A percentile compares a stretch with the other conserved stretches of the same genome.
phyloP scores from a whole-genome alignment of 1,140 invertebrate genomes.

The Drosophila obscura region DNA sequence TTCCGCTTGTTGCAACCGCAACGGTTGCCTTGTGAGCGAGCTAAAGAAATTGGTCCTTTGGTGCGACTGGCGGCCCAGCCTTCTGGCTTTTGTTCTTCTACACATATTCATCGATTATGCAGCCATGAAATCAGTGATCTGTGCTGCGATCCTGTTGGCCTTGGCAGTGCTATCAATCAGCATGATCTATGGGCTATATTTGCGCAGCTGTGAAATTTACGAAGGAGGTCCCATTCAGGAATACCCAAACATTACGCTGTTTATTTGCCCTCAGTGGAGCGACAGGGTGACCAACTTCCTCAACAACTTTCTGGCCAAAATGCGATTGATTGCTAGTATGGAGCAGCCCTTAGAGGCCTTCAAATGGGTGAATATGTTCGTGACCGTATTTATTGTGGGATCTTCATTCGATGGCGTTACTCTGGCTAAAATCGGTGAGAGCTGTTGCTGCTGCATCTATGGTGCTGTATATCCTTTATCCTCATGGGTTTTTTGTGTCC shows the following conservation, averaged over 20 bases:
- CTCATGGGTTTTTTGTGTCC: no score
- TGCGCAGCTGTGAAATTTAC: conserved; percentile 8
- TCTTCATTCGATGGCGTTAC: no score
- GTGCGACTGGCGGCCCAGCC: conserved; percentile 24
- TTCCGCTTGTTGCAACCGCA: not conserved
- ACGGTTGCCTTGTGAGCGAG: conserved; percentile 5
- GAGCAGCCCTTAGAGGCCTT: no score
- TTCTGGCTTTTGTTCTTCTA: conserved; percentile 1
- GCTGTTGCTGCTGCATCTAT: no score
- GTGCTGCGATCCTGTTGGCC: conserved; percentile 3
- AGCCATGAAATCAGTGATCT: not conserved
- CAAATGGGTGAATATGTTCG: no score
- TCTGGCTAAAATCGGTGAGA: no score
- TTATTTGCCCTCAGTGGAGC: no score
- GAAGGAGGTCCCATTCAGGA: not conserved
- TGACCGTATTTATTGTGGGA: no score
- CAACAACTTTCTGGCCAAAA: no score
- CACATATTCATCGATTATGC: conserved; percentile 11
- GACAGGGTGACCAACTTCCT: no score
- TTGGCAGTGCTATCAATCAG: conserved; percentile 1
- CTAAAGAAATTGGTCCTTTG: conserved; percentile 26
- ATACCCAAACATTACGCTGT: not conserved
- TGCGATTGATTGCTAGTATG: no score
- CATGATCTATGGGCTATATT: conserved; percentile 10
- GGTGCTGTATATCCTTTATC: no score